A percentile compares a stretch with the other conserved stretches of the same genome.
Evolutionary conservation across 2,888 invertebrate species (phyloP).

Genomic region (Imbricaverruca yamaguchii): DNA sequence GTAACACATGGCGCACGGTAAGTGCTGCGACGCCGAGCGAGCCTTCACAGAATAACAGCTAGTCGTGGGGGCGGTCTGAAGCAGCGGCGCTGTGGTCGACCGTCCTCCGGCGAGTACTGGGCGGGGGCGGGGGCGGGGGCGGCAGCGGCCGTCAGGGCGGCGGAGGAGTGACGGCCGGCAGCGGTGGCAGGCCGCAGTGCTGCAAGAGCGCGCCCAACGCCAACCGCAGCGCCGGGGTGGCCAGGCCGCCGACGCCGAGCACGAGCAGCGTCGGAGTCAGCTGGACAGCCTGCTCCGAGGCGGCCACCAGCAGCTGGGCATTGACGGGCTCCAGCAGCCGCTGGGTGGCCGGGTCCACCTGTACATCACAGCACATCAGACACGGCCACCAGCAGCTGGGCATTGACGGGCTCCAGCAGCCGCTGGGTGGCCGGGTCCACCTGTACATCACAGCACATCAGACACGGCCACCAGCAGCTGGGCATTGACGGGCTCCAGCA

Average conservation of each 20-base stretch:
- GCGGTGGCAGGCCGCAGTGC: conserved; percentile 3
- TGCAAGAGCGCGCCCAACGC: neutral
- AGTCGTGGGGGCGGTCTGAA: neutral
- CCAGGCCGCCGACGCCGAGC: neutral
- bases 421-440: conserved; percentile 11
- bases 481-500: neutral
- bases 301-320: conserved; percentile 9
- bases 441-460: neutral
- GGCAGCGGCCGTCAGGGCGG: neutral
- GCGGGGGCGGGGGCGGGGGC: neutral
- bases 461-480: neutral
- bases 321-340: conserved; percentile 9
- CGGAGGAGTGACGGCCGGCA: neutral
- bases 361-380: neutral
- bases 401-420: conserved; percentile 5
- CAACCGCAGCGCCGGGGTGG: neutral
- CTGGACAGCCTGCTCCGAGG: neutral
- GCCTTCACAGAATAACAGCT: conserved; percentile 2
- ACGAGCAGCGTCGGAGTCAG: neutral
- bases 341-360: conserved; percentile 11
- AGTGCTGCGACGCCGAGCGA: neutral
- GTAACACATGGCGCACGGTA: neutral
- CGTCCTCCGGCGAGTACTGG: no score
- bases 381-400: conserved; percentile 6
- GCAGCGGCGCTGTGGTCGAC: no score